Percentiles rank a stretch among this genome's conserved stretches.
These are phyloP conservation scores for Drosophila sp. DNA, from an alignment of 1,140 invertebrate genomes.

Conservation along the genomic window DNA sequence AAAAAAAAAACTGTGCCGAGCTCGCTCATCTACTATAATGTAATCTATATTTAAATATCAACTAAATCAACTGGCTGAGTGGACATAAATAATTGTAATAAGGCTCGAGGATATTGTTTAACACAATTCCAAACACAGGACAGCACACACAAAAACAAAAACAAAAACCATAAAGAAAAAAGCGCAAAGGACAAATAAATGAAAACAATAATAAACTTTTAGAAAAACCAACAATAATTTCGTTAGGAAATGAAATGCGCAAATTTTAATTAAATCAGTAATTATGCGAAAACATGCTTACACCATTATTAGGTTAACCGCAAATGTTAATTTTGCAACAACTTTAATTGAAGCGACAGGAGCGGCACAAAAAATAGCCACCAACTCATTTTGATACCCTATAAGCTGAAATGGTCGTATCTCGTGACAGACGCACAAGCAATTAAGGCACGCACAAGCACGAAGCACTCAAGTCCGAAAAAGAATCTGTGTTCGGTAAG, in stretches of 20 bases:
- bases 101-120: background rate
- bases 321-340: slow-evolving; percentile 54
- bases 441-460: no score
- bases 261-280: slow-evolving; percentile 71
- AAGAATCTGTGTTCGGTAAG: no score
- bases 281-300: slow-evolving; percentile 59
- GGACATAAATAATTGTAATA: slow-evolving; percentile 22
- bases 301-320: slow-evolving; percentile 40
- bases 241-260: slow-evolving; percentile 48
- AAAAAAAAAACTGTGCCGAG: background rate
- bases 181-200: slow-evolving; percentile 4
- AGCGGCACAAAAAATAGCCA: background rate
- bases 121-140: background rate
- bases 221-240: slow-evolving; percentile 15
- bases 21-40: background rate
- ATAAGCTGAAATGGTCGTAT: no score
- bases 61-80: background rate
- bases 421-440: no score
- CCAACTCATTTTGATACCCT: background rate
- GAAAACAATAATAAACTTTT: slow-evolving; percentile 27
- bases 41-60: slow-evolving; percentile 6
- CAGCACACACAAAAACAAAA: background rate
- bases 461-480: no score
- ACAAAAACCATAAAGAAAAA: slow-evolving; percentile 3
- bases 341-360: slow-evolving; percentile 52